Evolutionary conservation across 2,888 invertebrate genomes (phyloP).

Genomic region (Volucella inflata): DNA sequence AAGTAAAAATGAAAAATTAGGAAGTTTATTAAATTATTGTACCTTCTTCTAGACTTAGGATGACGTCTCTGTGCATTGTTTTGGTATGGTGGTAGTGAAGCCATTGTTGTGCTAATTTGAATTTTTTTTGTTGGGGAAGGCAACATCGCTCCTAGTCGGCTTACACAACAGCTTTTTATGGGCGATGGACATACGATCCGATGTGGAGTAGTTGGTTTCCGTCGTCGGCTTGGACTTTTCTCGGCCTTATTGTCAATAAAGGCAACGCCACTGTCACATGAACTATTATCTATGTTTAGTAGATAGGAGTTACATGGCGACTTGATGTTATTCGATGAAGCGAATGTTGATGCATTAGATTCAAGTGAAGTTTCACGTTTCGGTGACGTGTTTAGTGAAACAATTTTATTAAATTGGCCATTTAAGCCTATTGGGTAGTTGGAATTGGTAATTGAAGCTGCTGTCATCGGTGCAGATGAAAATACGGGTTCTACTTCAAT

Average conservation of each 20-base stretch:
- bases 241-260: constrained; percentile 77
- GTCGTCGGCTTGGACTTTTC: constrained; percentile 77
- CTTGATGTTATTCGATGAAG: constrained; percentile 59
- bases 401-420: constrained; percentile 83
- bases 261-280: constrained; percentile 83
- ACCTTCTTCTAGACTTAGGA: constrained; percentile 77
- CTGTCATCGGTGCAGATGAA: constrained; percentile 80
- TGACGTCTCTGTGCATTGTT: constrained; percentile 75
- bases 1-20: neutral
- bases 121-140: constrained; percentile 71
- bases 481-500: constrained; percentile 82
- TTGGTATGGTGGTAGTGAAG: constrained; percentile 63
- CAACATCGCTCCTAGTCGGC: constrained; percentile 61
- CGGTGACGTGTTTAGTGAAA: constrained; percentile 79
- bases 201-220: constrained; percentile 85
- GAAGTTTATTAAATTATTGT: neutral
- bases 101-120: constrained; percentile 40
- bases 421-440: constrained; percentile 77
- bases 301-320: constrained; percentile 76
- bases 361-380: constrained; percentile 66
- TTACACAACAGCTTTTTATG: constrained; percentile 78
- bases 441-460: constrained; percentile 75
- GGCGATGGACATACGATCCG: constrained; percentile 85
- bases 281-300: constrained; percentile 82
- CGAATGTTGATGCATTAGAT: constrained; percentile 59